Base-by-base conservation (phyloP, 2,888 invertebrate species). In the Lottia gigantea region DNA sequence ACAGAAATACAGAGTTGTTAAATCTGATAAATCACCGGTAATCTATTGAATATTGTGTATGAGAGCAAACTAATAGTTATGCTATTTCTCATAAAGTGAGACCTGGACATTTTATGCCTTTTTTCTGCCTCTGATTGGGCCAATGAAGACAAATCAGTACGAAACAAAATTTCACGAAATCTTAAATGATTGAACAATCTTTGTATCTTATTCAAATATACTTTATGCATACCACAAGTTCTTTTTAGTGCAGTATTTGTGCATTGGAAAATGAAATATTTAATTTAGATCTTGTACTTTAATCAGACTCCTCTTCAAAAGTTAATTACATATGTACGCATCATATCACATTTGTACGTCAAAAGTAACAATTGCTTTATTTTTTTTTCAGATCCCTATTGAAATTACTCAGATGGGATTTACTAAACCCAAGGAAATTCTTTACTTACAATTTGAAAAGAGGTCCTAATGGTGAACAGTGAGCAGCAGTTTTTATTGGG, bases 1-100 rank as follows among this genome's bases (percentile, higher is more conserved):
- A 16, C 73, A 76, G 61, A 73, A 76, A 15, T 80, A 74, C 73
- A 71, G 66, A 26, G 62, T 80, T 23, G 64, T 63, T 26, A 75
- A 64, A 64, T 72, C 74, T 11, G 68, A 72, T 8, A 64, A 79
- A 62, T 72, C 77, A 0, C 45, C 67, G 73, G 79, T 76, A 73
- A 61, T 19, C 14, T 23, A 15, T 23, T 40, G 40, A 40, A 40
- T 40, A n/a, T 40, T 40, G 40, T 40, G 40, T 40, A 8, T 31
- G 31, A 31, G 31, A 31, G 31, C 31, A 31, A 31, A 31, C 3
- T 2, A 31, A 31, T 6, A 31, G 31, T 6, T 31, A 31, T 31
- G 2, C 6, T 31, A 31, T n/a, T n/a, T 19, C 7, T 49, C 49
- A 49, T 49, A 11, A 49, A 49, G 14, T 1, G 11, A 19, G 2